phyloP scores from a whole-genome alignment of 2,113 vertebrate species.

The Xiphophorus hellerii region DNA sequence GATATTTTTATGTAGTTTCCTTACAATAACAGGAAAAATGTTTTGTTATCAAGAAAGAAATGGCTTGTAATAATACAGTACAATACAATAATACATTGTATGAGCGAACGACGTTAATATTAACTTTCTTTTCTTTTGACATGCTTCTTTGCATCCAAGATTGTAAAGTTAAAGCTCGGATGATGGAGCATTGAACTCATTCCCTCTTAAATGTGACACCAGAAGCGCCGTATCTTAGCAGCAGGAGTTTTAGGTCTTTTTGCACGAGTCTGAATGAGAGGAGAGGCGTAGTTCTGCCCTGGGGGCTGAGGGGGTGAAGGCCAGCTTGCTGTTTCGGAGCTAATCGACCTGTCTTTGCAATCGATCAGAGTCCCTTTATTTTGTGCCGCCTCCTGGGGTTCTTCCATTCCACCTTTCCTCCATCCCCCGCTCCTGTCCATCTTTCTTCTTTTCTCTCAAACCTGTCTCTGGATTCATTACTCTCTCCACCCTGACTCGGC shows the following conservation, averaged over 20 bases:
- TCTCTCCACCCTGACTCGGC: not conserved
- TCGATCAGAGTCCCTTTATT: slow-evolving; percentile 62
- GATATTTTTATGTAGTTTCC: not conserved
- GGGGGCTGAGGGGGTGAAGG: slow-evolving; percentile 19
- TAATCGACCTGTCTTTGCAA: slow-evolving; percentile 55
- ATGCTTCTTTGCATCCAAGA: not conserved
- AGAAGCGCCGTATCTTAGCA: not conserved
- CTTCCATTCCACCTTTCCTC: not conserved
- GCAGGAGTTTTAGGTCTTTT: not conserved
- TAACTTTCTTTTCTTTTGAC: no score
- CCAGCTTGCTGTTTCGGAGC: slow-evolving; percentile 46
- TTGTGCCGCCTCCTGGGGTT: slow-evolving; percentile 35
- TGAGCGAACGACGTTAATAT: no score
- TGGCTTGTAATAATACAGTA: no score
- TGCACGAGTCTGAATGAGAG: not conserved
- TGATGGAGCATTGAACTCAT: not conserved
- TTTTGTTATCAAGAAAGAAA: no score
- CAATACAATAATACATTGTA: no score
- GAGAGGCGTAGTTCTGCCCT: slow-evolving; percentile 19
- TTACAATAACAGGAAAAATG: not conserved
- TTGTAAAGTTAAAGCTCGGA: not conserved
- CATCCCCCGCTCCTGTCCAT: not conserved
- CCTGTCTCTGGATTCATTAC: not conserved
- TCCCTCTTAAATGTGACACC: not conserved
- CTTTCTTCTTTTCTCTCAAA: not conserved